Evolutionary conservation across 2,888 invertebrate species (phyloP), one percentile per base, ranked within the genome.

Genomic region (Corythucha ciliata): DNA sequence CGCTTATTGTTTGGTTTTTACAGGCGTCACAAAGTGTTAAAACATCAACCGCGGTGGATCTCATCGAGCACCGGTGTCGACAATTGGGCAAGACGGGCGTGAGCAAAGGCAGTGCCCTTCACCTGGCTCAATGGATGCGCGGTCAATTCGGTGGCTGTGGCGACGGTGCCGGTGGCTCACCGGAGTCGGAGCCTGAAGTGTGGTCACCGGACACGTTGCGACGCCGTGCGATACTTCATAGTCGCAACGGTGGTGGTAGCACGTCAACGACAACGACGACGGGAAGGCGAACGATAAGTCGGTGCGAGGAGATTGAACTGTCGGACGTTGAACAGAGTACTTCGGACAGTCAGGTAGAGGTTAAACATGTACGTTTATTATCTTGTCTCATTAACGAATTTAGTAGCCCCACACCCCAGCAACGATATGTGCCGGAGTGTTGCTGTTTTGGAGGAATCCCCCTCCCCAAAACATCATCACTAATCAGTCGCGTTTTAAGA

Each of bases 61-160:
- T 77, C 56, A 78, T 78, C 58, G 78, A 78, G 63, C 75, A 77
- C 64, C 76, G 78, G 63, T 79, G 78, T 65, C 75, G 77, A 58
- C 74, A 76, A 55, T 67, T 79, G 55, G 76, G 76, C 58, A 78
- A 78, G 65, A 75, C 75, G 59, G 76, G 77, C 42, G 72, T 75
- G 32, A 78, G 79, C 62, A 79, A 78, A 65, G 81, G 81, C 14
- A 82, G 81, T 50, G 82, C 83, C 1, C 67, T 83, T 42, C 84
- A 84, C 62, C 70, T 85, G 58, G 83, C 83, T 58, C 78, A 82
- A 62, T 85, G 85, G 85, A 84, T 85, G 81, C 82, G 81, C 53
- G 80, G 82, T 4, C 76, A 83, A 55, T 73, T 83, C 44, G 81
- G 81, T 58, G n/a, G n/a, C n/a, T n/a, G n/a, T n/a, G n/a, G n/a